These are phyloP conservation scores for Alcis repandata DNA, from an alignment of 2,888 invertebrate species.

Conservation along the genomic window DNA sequence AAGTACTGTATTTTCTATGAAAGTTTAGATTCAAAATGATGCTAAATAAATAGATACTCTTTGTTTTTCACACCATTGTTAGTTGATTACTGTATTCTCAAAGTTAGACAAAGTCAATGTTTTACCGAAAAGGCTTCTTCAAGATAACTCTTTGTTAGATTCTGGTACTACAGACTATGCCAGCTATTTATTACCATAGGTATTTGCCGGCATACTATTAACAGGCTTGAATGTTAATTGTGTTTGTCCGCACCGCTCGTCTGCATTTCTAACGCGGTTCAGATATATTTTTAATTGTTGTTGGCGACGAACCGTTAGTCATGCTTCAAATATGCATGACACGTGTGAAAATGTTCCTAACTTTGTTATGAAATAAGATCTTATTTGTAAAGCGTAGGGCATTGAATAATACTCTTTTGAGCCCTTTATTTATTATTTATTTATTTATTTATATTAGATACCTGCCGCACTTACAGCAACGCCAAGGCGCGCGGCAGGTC, in stretches of 20 bases:
- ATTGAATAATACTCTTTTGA: slow-evolving; percentile 6
- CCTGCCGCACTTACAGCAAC: too few species aligned
- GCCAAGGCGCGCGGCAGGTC: too few species aligned
- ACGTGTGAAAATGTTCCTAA: background rate
- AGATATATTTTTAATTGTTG: slow-evolving; percentile 36
- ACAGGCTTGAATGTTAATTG: slow-evolving; percentile 56
- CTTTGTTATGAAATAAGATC: background rate
- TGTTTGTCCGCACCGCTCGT: slow-evolving; percentile 52
- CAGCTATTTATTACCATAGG: slow-evolving; percentile 33
- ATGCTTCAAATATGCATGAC: slow-evolving; percentile 13
- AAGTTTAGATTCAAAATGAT: too few species aligned
- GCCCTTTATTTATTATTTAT: too few species aligned
- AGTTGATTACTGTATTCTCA: background rate
- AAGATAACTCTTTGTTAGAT: background rate
- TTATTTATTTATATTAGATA: too few species aligned
- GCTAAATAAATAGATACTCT: too few species aligned
- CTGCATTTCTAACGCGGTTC: slow-evolving; percentile 34
- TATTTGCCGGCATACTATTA: slow-evolving; percentile 48
- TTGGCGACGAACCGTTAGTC: slow-evolving; percentile 14
- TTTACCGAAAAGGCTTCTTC: background rate
- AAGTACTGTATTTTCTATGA: too few species aligned
- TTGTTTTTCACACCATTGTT: background rate
- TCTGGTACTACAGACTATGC: slow-evolving; percentile 10
- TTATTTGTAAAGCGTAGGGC: slow-evolving; percentile 1
- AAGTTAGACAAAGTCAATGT: background rate